Evolutionary conservation across 2,113 vertebrate species (phyloP).

Genomic region (Poeciliopsis turrubarensis): DNA sequence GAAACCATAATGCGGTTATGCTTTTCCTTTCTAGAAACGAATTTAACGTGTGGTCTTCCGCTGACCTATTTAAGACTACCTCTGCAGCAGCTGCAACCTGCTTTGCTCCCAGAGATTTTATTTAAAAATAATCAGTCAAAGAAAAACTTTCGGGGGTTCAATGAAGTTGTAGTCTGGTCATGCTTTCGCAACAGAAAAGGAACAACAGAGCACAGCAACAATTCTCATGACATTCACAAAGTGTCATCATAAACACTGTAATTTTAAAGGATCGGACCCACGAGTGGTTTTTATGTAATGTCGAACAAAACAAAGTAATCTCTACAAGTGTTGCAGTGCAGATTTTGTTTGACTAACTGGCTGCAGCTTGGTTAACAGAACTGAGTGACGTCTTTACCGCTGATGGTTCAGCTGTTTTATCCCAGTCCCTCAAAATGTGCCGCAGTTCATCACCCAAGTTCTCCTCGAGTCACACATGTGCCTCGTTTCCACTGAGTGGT

Average conservation of each 20-base stretch:
- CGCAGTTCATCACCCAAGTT: background rate
- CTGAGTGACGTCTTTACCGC: background rate
- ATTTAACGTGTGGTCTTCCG: background rate
- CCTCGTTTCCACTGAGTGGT: too few species aligned
- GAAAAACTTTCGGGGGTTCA: background rate
- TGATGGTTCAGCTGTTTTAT: background rate
- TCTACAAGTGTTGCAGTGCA: background rate
- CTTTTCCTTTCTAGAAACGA: conserved; percentile 3
- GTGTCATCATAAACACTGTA: conserved; percentile 39
- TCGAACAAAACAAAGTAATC: conserved; percentile 5
- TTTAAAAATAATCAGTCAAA: conserved; percentile 39
- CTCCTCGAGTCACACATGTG: background rate
- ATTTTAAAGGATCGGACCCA: conserved; percentile 55
- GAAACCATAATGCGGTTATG: conserved; percentile 5
- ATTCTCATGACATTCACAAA: conserved; percentile 29
- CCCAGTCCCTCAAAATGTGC: background rate
- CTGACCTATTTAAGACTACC: background rate
- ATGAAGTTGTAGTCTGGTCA: conserved; percentile 16
- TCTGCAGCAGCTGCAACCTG: conserved; percentile 17
- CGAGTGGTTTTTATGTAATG: conserved; percentile 54
- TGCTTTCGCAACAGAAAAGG: conserved; percentile 22
- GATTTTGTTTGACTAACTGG: background rate
- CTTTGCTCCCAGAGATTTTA: conserved; percentile 25
- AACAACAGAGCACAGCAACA: conserved; percentile 29
- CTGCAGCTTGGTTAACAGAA: background rate